Base-by-base conservation (phyloP, 2,888 invertebrate species). In the Chrysolina haemoptera region DNA sequence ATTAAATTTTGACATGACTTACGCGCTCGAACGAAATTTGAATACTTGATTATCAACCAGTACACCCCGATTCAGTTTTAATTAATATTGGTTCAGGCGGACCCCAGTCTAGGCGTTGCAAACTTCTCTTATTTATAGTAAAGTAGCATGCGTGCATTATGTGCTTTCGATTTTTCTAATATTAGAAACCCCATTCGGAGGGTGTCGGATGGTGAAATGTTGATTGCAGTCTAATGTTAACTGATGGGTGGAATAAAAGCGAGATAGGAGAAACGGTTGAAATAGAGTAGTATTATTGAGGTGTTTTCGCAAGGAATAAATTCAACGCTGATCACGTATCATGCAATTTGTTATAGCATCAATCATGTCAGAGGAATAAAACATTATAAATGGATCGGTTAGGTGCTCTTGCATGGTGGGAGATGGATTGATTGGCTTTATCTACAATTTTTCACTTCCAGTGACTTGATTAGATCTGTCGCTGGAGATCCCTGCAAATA, bases 141-240 rank as follows among this genome's bases (percentile, higher is more conserved):
- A 59, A 59, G 18, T 59, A 59, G n/a, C n/a, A 59, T 59, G 27
- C 53, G 11, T 53, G 53, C 20, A 27, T 10, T 59, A 35, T 27
- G 27, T 50, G n/a, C 18, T 35, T 59, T 59, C 59, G 59, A 59
- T 59, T 27, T 59, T 53, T 59, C 59, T 35, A 59, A 27, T 59
- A 59, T 35, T 59, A 59, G 35, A 59, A 59, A 27, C 4, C 22
- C 59, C 27, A 27, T 35, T 59, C 20, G 53, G 20, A 12, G 20
- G 27, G 35, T 16, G n/a, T n/a, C 22, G 27, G 22, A 10, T n/a
- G 59, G 22, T 35, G 35, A 35, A 14, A 20, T 20, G 53, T 53
- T 53, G 20, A 53, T 53, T 22, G 20, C 20, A 53, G 53, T 53
- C 10, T 8, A 35, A 35, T 6, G 35, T 35, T 35, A 59, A 59